Evolutionary conservation across 2,888 invertebrate species (phyloP).

Genomic region (Dinocampus coccinellae): DNA sequence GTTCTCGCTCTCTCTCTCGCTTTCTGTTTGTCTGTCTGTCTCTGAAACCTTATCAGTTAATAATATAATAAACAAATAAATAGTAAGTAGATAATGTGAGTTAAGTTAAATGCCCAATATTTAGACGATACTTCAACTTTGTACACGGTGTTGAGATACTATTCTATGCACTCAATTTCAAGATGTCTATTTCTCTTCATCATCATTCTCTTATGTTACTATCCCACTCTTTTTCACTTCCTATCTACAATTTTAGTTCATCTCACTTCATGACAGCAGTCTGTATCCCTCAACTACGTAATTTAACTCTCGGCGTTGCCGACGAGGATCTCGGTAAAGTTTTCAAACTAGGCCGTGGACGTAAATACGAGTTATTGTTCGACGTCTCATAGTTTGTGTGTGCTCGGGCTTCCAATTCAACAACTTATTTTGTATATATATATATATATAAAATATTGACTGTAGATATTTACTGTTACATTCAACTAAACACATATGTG

Average conservation of each 20-base stretch:
- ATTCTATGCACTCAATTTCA: background rate
- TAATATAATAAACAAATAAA: background rate
- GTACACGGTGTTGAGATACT: background rate
- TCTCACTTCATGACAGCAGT: conserved; percentile 1
- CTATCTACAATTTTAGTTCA: no score
- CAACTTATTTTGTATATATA: conserved; percentile 10
- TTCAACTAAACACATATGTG: no score
- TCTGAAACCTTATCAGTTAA: no score
- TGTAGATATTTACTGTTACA: background rate
- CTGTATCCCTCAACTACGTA: conserved; percentile 22
- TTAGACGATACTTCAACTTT: background rate
- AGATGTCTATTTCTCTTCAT: background rate
- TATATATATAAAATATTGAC: background rate
- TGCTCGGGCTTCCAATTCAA: conserved; percentile 30
- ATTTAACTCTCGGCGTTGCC: conserved; percentile 46
- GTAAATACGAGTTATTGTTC: conserved; percentile 51
- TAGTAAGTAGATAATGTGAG: background rate
- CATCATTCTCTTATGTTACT: conserved; percentile 2
- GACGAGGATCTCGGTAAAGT: conserved; percentile 37
- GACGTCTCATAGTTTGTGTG: conserved; percentile 38
- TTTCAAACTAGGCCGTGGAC: conserved; percentile 47
- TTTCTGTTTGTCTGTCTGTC: no score
- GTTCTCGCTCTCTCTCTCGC: no score
- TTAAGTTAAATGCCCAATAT: background rate
- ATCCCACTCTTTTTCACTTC: conserved; percentile 28